phyloP scores from a whole-genome alignment of 2,888 invertebrate genomes.

The Deroplatys truncata region DNA sequence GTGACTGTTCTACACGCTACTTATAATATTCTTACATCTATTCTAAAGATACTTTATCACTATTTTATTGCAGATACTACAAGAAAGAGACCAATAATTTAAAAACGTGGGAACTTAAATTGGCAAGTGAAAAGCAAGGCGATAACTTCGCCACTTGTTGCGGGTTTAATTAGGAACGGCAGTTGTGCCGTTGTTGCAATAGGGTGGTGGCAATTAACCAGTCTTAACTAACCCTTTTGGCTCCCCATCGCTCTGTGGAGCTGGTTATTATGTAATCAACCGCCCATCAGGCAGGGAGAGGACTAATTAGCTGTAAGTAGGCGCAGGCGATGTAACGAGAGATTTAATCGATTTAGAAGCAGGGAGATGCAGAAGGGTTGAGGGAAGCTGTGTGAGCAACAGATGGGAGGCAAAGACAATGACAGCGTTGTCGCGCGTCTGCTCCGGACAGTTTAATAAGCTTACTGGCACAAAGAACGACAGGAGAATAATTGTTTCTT shows the following conservation, averaged over 20 bases:
- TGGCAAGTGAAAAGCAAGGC: too few species aligned
- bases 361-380: constrained; percentile 15
- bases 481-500: background rate
- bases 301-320: constrained; percentile 28
- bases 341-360: constrained; percentile 25
- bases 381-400: constrained; percentile 1
- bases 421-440: background rate
- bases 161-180: background rate
- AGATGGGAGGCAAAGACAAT: background rate
- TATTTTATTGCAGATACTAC: too few species aligned
- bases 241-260: constrained; percentile 3
- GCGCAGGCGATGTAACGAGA: background rate
- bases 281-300: constrained; percentile 12
- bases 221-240: constrained; percentile 27
- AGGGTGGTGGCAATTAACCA: constrained; percentile 16
- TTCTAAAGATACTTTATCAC: too few species aligned
- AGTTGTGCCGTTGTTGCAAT: background rate
- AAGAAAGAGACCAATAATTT: too few species aligned
- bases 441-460: background rate
- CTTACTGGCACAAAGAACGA: background rate
- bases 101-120: too few species aligned
- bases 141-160: background rate
- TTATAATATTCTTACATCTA: too few species aligned
- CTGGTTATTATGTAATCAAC: constrained; percentile 21
- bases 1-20: too few species aligned